Evolutionary conservation across 2,888 invertebrate species (phyloP).

Genomic region (Brachynemurus nebulosus): DNA sequence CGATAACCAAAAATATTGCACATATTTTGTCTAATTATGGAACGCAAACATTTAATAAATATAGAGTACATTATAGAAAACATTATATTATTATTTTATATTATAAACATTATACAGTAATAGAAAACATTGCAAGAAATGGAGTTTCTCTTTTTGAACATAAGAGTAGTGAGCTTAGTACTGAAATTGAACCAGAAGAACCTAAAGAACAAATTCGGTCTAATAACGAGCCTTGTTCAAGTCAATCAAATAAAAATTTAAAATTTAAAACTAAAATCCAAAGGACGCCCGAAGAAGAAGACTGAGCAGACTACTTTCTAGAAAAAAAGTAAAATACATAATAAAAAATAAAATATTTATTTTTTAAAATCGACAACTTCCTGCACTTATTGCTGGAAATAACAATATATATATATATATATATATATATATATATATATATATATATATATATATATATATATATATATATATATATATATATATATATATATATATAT

Average conservation of each 20-base stretch:
- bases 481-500: too few species aligned
- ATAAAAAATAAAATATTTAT: neutral
- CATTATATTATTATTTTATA: too few species aligned
- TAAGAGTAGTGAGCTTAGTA: constrained; percentile 5
- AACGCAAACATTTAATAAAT: constrained; percentile 10
- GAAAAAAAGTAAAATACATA: neutral
- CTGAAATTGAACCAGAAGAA: constrained; percentile 3
- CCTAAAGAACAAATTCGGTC: constrained; percentile 2
- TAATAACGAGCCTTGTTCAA: neutral
- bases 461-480: too few species aligned
- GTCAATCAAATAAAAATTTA: constrained; percentile 4
- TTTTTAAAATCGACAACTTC: neutral
- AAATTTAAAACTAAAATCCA: constrained; percentile 10
- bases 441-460: too few species aligned
- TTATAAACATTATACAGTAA: constrained; percentile 11
- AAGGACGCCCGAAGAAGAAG: constrained; percentile 1
- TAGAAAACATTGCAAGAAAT: constrained; percentile 11
- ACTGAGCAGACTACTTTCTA: neutral
- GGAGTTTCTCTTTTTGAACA: constrained; percentile 10
- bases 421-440: too few species aligned
- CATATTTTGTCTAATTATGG: constrained; percentile 14
- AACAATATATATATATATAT: neutral
- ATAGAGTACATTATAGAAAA: too few species aligned
- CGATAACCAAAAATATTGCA: constrained; percentile 14
- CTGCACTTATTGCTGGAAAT: neutral